Evolutionary conservation across 2,797 vertebrate genomes (phyloP).

Genomic region (Podargus strigoides): DNA sequence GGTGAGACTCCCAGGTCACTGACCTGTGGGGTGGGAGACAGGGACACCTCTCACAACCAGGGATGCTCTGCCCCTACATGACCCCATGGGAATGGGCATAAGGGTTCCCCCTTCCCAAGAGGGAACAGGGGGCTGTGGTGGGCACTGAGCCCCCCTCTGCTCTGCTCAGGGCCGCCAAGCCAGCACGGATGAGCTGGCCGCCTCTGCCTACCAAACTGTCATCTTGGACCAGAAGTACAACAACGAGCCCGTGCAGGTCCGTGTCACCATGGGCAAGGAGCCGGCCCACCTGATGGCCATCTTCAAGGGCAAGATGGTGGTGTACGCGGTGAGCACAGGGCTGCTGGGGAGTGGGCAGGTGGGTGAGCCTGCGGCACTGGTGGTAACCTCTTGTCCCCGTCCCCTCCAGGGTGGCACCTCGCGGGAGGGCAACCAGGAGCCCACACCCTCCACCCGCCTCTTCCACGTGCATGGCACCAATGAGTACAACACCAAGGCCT

Average conservation of each 20-base stretch:
- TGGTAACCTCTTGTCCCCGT: background rate
- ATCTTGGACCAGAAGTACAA: conserved; percentile 81
- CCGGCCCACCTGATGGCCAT: conserved; percentile 85
- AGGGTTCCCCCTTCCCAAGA: background rate
- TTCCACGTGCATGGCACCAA: conserved; percentile 83
- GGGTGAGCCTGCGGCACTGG: rapidly evolving
- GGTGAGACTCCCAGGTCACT: conserved; percentile 64
- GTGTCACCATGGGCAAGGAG: conserved; percentile 87
- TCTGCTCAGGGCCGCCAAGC: conserved; percentile 82
- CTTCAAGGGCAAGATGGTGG: conserved; percentile 86
- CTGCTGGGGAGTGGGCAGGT: rapidly evolving
- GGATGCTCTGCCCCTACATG: background rate
- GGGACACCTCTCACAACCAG: rapidly evolving
- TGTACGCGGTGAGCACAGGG: conserved; percentile 77
- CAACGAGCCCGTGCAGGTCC: conserved; percentile 82
- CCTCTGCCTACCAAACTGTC: conserved; percentile 82
- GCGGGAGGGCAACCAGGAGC: conserved; percentile 26
- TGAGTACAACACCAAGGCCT: conserved; percentile 82
- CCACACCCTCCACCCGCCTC: conserved; percentile 65
- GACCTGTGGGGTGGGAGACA: rapidly evolving
- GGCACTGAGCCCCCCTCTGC: background rate
- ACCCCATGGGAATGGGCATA: background rate
- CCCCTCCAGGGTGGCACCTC: conserved; percentile 75
- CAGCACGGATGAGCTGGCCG: conserved; percentile 77
- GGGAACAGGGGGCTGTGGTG: background rate